Conservation (phyloP, 2,113 vertebrate species). For the Tyrannus savana region DNA sequence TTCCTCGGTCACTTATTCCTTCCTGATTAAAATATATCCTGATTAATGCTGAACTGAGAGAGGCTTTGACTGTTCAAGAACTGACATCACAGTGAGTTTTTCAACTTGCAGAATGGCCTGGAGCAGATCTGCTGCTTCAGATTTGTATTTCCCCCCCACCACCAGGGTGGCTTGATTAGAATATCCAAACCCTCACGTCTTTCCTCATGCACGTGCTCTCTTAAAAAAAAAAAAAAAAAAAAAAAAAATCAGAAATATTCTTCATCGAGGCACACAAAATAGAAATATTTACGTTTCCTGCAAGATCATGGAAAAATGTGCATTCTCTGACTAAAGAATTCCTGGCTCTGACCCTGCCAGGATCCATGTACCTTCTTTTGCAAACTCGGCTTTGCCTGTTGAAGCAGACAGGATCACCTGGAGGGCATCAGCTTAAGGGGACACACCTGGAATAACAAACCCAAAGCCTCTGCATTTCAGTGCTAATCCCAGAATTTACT, state of each 20-base stretch:
- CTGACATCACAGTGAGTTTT: background rate
- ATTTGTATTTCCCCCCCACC: background rate
- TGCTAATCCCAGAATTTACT: background rate
- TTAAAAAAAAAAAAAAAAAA: fast-evolving
- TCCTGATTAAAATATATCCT: constrained; percentile 41
- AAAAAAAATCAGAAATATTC: background rate
- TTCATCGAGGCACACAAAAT: background rate
- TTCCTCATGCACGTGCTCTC: background rate
- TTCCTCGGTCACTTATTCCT: background rate
- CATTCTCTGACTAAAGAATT: background rate
- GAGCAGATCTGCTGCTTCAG: background rate
- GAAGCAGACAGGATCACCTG: background rate
- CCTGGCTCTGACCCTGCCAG: background rate
- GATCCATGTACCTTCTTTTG: background rate
- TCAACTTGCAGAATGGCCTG: background rate
- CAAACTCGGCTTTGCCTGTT: background rate
- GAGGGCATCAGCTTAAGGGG: background rate
- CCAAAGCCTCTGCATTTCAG: background rate
- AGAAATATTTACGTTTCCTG: background rate
- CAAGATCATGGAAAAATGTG: background rate
- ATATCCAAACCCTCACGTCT: background rate
- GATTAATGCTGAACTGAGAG: constrained; percentile 14
- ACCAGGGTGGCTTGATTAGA: background rate
- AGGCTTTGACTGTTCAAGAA: constrained; percentile 4
- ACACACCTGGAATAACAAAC: fast-evolving